Evolutionary conservation across 1,140 invertebrate species (phyloP), one percentile per base, ranked within the genome.

Genomic region (Panagrolaimus sp.): DNA sequence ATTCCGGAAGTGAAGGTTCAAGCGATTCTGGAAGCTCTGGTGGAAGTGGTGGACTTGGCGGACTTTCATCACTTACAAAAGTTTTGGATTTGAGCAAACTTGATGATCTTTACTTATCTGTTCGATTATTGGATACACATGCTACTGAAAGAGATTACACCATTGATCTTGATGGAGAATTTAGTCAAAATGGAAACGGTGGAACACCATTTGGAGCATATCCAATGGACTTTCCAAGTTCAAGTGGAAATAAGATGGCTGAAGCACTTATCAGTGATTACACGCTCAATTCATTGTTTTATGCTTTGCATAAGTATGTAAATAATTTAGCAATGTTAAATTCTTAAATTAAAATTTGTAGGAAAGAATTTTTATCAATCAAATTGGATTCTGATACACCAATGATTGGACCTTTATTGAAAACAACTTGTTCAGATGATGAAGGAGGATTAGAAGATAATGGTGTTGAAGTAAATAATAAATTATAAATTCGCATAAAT

Each of bases 131-230:
- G 32, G 73, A 83, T 32, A 72, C 63, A 14, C 81, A 81, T 64
- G 79, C 79, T 8, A 83, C 79, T 44, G 63, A 43, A 14, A 76
- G 79, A 28, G 79, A 81, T 69, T 83, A 67, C 38, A 82, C 81
- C 12, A 71, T 81, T 44, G 79, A 81, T 38, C 17, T 81, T 7
- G 81, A 78, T 43, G 79, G 32, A 4, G 32, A 38, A 38, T 38
- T 38, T 7, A 38, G 32, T 38, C 1, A 43, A 38, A 38, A 38
- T 38, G 32, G 32, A 38, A 38, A 38, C 32, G 77, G 78, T 12
- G 72, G 80, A 64, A 81, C 81, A 58, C 80, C 80, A 44, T 81
- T 81, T 48, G 79, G 81, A 43, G 63, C 80, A n/a, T 81, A 80
- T 70, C 80, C 80, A 14, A 81, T 79, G 71, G 67, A 78, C 62